phyloP scores from a whole-genome alignment of 2,113 vertebrate species.

The Labrus mixtus region DNA sequence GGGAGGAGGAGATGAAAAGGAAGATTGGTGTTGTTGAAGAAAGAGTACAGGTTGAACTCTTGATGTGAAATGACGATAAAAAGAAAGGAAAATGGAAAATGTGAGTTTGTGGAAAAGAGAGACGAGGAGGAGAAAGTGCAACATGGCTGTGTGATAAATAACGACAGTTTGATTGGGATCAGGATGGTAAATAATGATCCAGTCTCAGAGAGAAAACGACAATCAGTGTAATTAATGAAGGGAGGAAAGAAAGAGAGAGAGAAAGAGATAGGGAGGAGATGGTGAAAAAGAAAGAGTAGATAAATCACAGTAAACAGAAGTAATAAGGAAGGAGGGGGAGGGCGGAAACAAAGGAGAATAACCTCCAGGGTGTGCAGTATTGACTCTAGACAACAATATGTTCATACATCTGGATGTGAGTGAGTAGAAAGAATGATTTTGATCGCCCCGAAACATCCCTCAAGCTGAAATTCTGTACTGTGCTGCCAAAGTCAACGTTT shows the following conservation, averaged over 20 bases:
- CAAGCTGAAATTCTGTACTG: conserved; percentile 6
- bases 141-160: conserved; percentile 45
- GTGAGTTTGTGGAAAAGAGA: background rate
- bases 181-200: conserved; percentile 63
- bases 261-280: background rate
- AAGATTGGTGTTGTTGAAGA: background rate
- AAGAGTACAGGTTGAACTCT: background rate
- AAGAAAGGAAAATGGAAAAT: background rate
- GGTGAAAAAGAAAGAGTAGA: conserved; percentile 37
- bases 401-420: conserved; percentile 30
- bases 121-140: conserved; percentile 2
- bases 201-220: conserved; percentile 36
- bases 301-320: conserved; percentile 55
- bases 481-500: conserved; percentile 14
- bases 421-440: background rate
- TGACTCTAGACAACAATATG: conserved; percentile 20
- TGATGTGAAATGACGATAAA: background rate
- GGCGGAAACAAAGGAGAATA: background rate
- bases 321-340: conserved; percentile 11
- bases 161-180: conserved; percentile 18
- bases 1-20: background rate
- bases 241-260: background rate
- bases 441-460: background rate
- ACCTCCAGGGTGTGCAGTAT: conserved; percentile 11
- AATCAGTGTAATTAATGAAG: conserved; percentile 68